Evolutionary conservation across 2,797 vertebrate species (phyloP).

Genomic region (Synanceia verrucosa): DNA sequence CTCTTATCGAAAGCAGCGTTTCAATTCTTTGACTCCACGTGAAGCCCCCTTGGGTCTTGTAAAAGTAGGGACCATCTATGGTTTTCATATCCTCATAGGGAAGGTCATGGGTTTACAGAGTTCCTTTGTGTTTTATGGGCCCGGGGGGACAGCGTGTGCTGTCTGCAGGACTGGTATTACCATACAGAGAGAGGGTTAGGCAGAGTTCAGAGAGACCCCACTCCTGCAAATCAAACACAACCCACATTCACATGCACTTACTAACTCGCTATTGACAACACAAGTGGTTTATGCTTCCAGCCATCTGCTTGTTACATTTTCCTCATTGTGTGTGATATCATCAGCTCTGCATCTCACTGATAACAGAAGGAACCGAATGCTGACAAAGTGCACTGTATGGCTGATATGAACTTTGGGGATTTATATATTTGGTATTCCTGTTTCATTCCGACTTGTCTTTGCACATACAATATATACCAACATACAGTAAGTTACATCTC

Average conservation of each 20-base stretch:
- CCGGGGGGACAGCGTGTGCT: conserved; percentile 58
- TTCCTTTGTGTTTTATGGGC: conserved; percentile 78
- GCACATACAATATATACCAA: not conserved
- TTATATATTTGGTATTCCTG: not conserved
- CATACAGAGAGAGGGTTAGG: conserved; percentile 73
- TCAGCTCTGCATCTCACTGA: conserved; percentile 36
- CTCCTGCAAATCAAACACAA: conserved; percentile 75
- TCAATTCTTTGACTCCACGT: conserved; percentile 58
- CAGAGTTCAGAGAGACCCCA: conserved; percentile 73
- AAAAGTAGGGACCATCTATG: conserved; percentile 65
- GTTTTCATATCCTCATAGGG: conserved; percentile 79
- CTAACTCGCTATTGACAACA: conserved; percentile 55
- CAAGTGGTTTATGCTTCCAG: conserved; percentile 69
- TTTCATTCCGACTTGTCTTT: not conserved
- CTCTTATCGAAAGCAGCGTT: conserved; percentile 62
- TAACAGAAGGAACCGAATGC: conserved; percentile 2
- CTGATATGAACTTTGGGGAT: not conserved
- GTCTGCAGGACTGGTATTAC: conserved; percentile 65
- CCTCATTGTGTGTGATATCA: conserved; percentile 57
- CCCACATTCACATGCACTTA: conserved; percentile 51
- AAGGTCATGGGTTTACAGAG: conserved; percentile 76
- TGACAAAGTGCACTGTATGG: conserved; percentile 8
- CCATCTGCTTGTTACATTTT: conserved; percentile 69
- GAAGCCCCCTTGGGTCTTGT: conserved; percentile 67
- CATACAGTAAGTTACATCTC: not conserved